Percentiles rank a stretch among this genome's conserved stretches.
These are phyloP conservation scores for Drosophila ananassae DNA, from an alignment of 1,140 invertebrate genomes.

Conservation along the genomic window DNA sequence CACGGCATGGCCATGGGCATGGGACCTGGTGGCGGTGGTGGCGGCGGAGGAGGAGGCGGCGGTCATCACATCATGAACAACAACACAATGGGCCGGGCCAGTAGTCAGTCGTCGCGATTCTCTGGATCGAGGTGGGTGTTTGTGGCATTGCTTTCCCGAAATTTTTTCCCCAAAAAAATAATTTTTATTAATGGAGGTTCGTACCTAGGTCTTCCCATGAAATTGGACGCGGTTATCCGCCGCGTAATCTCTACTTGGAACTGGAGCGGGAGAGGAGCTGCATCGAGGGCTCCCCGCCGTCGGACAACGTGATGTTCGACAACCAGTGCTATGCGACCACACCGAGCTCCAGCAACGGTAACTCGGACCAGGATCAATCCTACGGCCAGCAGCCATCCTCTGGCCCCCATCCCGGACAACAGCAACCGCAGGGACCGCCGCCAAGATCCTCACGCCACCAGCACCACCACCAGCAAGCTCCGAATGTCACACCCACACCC, in stretches of 20 bases:
- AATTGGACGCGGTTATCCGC: conserved; percentile 85
- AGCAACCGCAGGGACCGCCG: conserved; percentile 82
- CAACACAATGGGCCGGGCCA: conserved; percentile 78
- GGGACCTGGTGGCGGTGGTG: conserved; percentile 39
- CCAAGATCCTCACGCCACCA: conserved; percentile 62
- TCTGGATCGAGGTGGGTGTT: conserved; percentile 84
- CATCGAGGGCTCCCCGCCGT: conserved; percentile 93
- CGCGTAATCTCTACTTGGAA: conserved; percentile 91
- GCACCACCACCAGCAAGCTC: conserved; percentile 84
- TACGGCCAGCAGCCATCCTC: conserved; percentile 86
- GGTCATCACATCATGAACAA: conserved; percentile 84
- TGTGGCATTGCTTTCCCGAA: neutral
- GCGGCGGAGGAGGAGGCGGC: conserved; percentile 52
- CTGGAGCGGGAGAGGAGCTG: conserved; percentile 89
- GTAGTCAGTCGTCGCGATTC: conserved; percentile 84
- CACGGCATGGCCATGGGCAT: conserved; percentile 73
- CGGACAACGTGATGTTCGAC: conserved; percentile 96
- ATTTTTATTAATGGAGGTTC: neutral
- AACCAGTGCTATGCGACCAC: conserved; percentile 97
- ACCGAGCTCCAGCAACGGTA: conserved; percentile 94
- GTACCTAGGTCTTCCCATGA: conserved; percentile 87
- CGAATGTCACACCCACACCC: conserved; percentile 89
- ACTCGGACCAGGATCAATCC: conserved; percentile 92
- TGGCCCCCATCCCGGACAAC: conserved; percentile 82
- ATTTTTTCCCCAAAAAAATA: neutral